Conservation (phyloP, 1,140 invertebrate species). For the Vanessa atalanta region DNA sequence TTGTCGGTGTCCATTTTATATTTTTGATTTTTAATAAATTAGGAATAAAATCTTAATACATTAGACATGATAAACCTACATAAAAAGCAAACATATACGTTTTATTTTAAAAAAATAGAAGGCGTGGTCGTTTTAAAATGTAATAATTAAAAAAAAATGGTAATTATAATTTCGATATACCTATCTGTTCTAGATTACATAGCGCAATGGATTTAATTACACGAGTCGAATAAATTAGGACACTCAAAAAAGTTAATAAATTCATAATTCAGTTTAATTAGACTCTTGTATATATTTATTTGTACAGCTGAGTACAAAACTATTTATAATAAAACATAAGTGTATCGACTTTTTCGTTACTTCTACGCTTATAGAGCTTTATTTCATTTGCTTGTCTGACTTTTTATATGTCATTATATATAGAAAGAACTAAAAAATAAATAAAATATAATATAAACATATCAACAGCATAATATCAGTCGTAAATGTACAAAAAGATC, state of each 20-base stretch:
- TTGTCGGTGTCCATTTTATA: not conserved
- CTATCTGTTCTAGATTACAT: constrained; percentile 5
- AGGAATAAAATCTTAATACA: no score
- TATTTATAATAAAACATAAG: not conserved
- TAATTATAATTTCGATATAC: not conserved
- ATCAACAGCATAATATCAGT: no score
- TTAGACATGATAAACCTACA: not conserved
- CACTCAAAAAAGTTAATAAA: constrained; percentile 21
- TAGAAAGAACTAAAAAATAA: no score
- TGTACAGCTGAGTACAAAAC: constrained; percentile 16
- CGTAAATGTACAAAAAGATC: no score
- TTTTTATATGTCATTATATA: no score
- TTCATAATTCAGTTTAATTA: constrained; percentile 34
- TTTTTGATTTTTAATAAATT: no score
- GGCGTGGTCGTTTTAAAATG: not conserved
- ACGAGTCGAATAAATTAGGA: constrained; percentile 6
- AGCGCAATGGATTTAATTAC: constrained; percentile 17
- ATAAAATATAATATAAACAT: no score
- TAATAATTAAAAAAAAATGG: not conserved
- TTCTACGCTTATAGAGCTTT: no score
- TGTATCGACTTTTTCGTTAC: not conserved
- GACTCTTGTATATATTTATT: constrained; percentile 6
- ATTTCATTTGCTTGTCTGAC: no score
- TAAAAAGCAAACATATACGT: not conserved
- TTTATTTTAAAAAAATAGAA: not conserved